Conservation (phyloP, 1,140 invertebrate genomes). For the Campodea augens region DNA sequence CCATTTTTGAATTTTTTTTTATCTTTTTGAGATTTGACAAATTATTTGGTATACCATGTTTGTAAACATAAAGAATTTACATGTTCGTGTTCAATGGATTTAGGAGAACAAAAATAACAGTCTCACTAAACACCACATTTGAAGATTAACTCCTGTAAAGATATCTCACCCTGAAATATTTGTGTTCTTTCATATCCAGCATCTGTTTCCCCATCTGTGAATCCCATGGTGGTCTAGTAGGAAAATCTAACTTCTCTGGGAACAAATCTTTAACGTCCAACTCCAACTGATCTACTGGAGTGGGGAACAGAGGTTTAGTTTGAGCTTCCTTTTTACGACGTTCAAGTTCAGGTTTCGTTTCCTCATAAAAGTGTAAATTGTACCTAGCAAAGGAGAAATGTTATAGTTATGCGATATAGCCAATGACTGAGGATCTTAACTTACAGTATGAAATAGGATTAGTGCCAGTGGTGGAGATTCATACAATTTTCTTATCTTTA, state of each 20-base stretch:
- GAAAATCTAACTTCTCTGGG: slow-evolving; percentile 52
- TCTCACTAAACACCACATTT: too few relatives aligned
- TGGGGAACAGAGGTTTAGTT: slow-evolving; percentile 30
- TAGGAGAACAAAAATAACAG: too few relatives aligned
- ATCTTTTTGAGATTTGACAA: not conserved
- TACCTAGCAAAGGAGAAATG: slow-evolving; percentile 27
- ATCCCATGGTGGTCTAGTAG: slow-evolving; percentile 61
- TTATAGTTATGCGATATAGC: not conserved
- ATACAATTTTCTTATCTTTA: too few relatives aligned
- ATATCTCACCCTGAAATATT: slow-evolving; percentile 51
- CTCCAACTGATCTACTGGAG: slow-evolving; percentile 41
- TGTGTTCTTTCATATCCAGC: slow-evolving; percentile 51
- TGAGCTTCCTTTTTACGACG: slow-evolving; percentile 38
- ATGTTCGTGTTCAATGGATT: too few relatives aligned
- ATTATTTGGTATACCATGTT: not conserved
- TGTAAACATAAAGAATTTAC: too few relatives aligned
- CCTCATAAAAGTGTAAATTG: slow-evolving; percentile 51
- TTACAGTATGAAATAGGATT: too few relatives aligned
- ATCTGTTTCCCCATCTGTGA: slow-evolving; percentile 45
- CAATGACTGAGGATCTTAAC: too few relatives aligned
- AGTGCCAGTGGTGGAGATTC: too few relatives aligned
- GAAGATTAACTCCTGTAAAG: too few relatives aligned
- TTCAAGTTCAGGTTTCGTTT: slow-evolving; percentile 42
- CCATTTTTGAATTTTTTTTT: not conserved
- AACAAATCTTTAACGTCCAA: slow-evolving; percentile 48